Base-by-base conservation (phyloP, 2,113 vertebrate species). In the Triplophysa tibetana region DNA sequence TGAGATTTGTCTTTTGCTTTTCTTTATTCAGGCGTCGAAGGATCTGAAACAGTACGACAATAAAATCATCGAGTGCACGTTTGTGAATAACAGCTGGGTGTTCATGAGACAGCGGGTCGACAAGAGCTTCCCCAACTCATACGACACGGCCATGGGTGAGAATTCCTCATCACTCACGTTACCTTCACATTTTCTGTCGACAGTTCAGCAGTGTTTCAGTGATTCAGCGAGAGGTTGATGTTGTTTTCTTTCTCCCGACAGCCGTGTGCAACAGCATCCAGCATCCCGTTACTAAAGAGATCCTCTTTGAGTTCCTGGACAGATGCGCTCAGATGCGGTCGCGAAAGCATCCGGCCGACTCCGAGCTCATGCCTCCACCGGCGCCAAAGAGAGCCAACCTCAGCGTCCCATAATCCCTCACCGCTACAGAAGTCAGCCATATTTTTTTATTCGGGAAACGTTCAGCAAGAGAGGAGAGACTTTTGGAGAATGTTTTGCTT, bases 31-130 rank as follows among this genome's bases (percentile, higher is more conserved):
- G 97, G 95, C 95, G 82, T 95, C 95, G 75, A 99, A 97, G 90
- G 97, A 99, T 33, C 93, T 99, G 89, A 98, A 95, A 83, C 94
- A 94, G 80, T 99, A 98, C 0, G 96, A 99, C 91, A 99, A 97
- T 92, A 99, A 99, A 93, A 99, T 99, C 90, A 98, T 99, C 88
- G 98, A 99, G 91, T 99, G 97, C 92, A 98, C 93, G 85, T 99
- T 98, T 82, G 94, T 93, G 87, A 96, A 95, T 89, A 96, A 98
- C 92, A 94, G 91, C 89, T 99, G 98, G 98, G 95, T 97, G 86
- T 98, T 99, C 90, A 99, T 99, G 97, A 94, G 95, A 87, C 96
- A 99, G 92, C 94, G 97, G 86, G 77, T 95, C 90, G 98, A 99
- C 93, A 99, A 99, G 93, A 99, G 97, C 91, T 99, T 98, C 92